Percentiles rank a stretch among this genome's conserved stretches.
phyloP scores from a whole-genome alignment of 2,888 invertebrate genomes.

The Cotesia congregata region DNA sequence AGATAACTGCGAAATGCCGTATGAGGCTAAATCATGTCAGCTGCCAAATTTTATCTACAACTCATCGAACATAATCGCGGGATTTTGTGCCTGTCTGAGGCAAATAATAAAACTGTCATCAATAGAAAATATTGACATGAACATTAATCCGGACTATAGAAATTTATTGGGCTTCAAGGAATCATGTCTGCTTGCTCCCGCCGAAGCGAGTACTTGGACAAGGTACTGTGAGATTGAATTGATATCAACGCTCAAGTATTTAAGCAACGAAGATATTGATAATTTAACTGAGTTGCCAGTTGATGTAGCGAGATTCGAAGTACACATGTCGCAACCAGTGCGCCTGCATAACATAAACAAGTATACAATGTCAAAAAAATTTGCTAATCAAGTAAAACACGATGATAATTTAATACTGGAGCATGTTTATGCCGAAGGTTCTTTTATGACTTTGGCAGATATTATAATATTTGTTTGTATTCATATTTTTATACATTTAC shows the following conservation, averaged over 20 bases:
- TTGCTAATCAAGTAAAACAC: slow-evolving; percentile 64
- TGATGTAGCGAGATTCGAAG: slow-evolving; percentile 85
- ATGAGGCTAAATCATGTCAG: slow-evolving; percentile 70
- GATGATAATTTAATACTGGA: slow-evolving; percentile 65
- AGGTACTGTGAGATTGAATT: slow-evolving; percentile 92
- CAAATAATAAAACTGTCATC: slow-evolving; percentile 72
- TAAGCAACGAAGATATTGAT: slow-evolving; percentile 54
- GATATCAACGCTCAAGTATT: slow-evolving; percentile 74
- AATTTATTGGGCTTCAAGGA: slow-evolving; percentile 83
- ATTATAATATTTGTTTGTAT: slow-evolving; percentile 83
- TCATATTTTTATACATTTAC: slow-evolving; percentile 74
- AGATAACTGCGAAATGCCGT: slow-evolving; percentile 67
- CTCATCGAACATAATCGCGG: slow-evolving; percentile 78
- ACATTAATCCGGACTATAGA: slow-evolving; percentile 67
- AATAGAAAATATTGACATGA: slow-evolving; percentile 37
- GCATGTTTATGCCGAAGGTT: slow-evolving; percentile 88
- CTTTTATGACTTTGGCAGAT: slow-evolving; percentile 86
- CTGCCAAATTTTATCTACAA: slow-evolving; percentile 78
- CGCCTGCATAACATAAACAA: slow-evolving; percentile 85
- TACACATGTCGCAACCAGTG: slow-evolving; percentile 86
- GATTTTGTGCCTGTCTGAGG: slow-evolving; percentile 82
- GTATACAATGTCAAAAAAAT: slow-evolving; percentile 71
- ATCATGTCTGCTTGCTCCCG: slow-evolving; percentile 85
- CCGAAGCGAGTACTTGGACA: slow-evolving; percentile 91
- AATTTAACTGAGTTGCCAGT: slow-evolving; percentile 73